Base-by-base conservation (phyloP, 2,113 vertebrate genomes). In the Poeciliopsis turrubarensis region DNA sequence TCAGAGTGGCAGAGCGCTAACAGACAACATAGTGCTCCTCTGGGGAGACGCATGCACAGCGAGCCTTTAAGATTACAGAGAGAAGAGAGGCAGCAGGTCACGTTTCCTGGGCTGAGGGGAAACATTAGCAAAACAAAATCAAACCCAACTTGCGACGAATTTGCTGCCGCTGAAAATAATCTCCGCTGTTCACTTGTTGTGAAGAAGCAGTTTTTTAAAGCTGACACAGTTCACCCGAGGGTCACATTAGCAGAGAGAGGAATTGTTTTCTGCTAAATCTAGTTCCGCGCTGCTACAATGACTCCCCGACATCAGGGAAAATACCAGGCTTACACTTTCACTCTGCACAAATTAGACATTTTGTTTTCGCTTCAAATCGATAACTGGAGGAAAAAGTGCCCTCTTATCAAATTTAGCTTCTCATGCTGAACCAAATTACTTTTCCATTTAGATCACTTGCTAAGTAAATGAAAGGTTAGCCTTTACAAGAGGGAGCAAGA, bases 191-290 rank as follows among this genome's bases (percentile, higher is more conserved):
- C 86, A 73, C 77, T 87, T 77, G 31, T 78, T 79, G 72, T 74
- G 84, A 83, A 78, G 82, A 70, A 77, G 71, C n/a, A 5, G 72
- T 86, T 85, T n/a, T 57, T n/a, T 57, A 86, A 15, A 22, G 37
- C 79, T 71, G 81, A 78, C 47, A 31, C 73, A 57, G 87, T 92
- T 92, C 91, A 91, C 54, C 37, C 10, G 22, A 25, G 78, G 91
- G 90, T 91, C 91, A 86, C 68, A 1, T 75, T 31, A 44, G 78
- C 34, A 37, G 80, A 60, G 68, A 82, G 89, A 91, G 19, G 57
- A 81, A 86, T 86, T 70, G 84, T 86, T 82, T 86, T 81, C 69
- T 34, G 62, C 68, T 82, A 86, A 89, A 89, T 89, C 75, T 82
- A 87, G 88, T 91, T 75, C 68, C 10, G 60, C 47, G 62, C 69